phyloP scores from a whole-genome alignment of 1,140 invertebrate species.

The Homarus americanus region DNA sequence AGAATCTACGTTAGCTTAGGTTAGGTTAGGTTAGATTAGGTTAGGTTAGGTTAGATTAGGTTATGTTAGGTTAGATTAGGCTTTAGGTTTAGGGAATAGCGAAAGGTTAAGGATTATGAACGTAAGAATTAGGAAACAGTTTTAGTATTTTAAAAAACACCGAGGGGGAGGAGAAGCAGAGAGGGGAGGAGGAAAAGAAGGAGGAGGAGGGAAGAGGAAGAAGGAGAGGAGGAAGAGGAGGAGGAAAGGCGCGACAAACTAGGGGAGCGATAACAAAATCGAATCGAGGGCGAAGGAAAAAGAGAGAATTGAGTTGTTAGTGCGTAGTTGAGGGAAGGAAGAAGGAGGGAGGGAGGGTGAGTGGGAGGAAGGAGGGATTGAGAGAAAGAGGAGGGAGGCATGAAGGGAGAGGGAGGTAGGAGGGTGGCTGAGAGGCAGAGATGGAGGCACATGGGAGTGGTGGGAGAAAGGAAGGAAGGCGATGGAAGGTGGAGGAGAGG shows the following conservation, averaged over 20 bases:
- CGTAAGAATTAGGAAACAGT: neutral
- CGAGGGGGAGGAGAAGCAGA: neutral
- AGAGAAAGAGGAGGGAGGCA: neutral
- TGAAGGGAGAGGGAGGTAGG: neutral
- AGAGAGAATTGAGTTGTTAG: conserved; percentile 16
- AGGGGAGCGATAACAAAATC: neutral
- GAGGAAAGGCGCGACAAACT: neutral
- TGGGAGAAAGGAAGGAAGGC: too few relatives aligned
- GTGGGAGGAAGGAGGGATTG: neutral
- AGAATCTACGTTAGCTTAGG: too few relatives aligned
- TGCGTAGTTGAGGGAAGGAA: neutral
- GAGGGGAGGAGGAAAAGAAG: too few relatives aligned
- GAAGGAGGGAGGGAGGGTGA: neutral
- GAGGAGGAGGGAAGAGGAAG: too few relatives aligned
- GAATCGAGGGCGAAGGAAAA: neutral
- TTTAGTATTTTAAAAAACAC: neutral
- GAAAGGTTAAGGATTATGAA: too few relatives aligned
- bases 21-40: too few relatives aligned
- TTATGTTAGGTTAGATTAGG: too few relatives aligned
- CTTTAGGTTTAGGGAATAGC: too few relatives aligned
- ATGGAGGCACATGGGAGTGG: too few relatives aligned
- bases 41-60: too few relatives aligned
- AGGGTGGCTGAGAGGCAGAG: neutral
- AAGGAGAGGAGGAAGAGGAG: too few relatives aligned
- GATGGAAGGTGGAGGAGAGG: too few relatives aligned